A percentile compares a stretch with the other conserved stretches of the same genome.
Conservation (phyloP, 2,797 vertebrate genomes). For the Glossophaga mutica region DNA sequence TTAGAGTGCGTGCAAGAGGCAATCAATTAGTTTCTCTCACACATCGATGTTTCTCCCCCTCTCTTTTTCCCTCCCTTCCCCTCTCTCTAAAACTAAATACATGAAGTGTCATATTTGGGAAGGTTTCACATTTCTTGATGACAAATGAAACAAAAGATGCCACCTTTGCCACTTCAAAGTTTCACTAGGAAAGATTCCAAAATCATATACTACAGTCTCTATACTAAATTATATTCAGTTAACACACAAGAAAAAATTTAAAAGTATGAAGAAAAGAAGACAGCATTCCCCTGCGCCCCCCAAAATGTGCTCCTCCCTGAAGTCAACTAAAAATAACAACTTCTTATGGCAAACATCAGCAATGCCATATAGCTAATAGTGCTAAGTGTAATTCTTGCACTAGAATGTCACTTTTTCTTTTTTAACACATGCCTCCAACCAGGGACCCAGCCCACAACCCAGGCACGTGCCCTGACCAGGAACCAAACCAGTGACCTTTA, state of each 20-base stretch:
- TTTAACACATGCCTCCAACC: too few relatives aligned
- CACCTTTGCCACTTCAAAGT: background rate
- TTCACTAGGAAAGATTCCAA: background rate
- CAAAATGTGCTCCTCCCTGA: background rate
- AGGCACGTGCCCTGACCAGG: too few relatives aligned
- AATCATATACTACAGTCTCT: background rate
- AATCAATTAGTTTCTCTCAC: background rate
- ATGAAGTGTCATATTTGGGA: background rate
- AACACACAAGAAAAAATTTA: background rate
- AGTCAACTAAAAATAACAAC: background rate
- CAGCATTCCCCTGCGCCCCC: background rate
- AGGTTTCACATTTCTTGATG: background rate
- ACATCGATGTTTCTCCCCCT: background rate
- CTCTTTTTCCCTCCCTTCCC: background rate
- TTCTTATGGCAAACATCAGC: background rate
- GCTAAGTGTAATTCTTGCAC: background rate
- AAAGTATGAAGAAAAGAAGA: background rate
- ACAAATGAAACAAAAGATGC: background rate
- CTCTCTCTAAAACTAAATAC: background rate
- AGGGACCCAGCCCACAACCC: too few relatives aligned
- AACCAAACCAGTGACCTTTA: too few relatives aligned
- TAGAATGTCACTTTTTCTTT: background rate
- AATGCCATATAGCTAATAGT: background rate
- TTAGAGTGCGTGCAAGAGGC: background rate
- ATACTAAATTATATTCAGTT: background rate